Evolutionary conservation across 2,888 invertebrate genomes (phyloP), one percentile per base, ranked within the genome.

Genomic region (Rugalucina vietnamica): DNA sequence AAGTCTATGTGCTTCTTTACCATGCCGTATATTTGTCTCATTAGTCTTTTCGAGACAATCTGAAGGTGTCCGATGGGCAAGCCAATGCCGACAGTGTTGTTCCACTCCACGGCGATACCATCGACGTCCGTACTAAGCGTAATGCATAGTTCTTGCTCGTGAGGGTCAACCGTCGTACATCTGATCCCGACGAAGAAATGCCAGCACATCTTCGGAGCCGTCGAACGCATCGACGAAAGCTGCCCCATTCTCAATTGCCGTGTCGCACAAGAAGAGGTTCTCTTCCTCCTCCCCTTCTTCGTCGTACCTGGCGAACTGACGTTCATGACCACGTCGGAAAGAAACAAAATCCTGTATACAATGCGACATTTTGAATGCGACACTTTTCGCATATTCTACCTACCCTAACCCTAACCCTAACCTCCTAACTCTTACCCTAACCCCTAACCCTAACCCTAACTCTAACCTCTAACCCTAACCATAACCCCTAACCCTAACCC

Each of bases 381-480:
- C 60, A 24, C 60, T 27, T 27, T 60, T 27, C 60, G 27, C 60
- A 27, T 27, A 60, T 27, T 27, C 60, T 60, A 4, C 21, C 54
- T 54, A 60, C 60, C 60, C 60, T 60, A 60, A 54, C 54, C 54
- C 29, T 60, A 71, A 43, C 79, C 60, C 27, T 39, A 79, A 79
- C n/a, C n/a, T n/a, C n/a, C n/a, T n/a, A n/a, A n/a, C n/a, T n/a
- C n/a, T n/a, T n/a, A n/a, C 79, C 79, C 79, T 73, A 79, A 72
- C 79, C 72, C 79, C 73, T 73, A 79, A 72, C 79, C 73, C 65
- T 60, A 72, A 27, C 8, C 60, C 29, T 60, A 54, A 54, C 54
- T 4, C 54, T 24, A 32, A 79, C n/a, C 79, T 65, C 57, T 60
- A 72, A 72, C 73, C 79, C 73, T 73, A 79, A 72, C 79, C 79